phyloP scores from a whole-genome alignment of 1,140 invertebrate genomes.

The Adelges cooleyi region DNA sequence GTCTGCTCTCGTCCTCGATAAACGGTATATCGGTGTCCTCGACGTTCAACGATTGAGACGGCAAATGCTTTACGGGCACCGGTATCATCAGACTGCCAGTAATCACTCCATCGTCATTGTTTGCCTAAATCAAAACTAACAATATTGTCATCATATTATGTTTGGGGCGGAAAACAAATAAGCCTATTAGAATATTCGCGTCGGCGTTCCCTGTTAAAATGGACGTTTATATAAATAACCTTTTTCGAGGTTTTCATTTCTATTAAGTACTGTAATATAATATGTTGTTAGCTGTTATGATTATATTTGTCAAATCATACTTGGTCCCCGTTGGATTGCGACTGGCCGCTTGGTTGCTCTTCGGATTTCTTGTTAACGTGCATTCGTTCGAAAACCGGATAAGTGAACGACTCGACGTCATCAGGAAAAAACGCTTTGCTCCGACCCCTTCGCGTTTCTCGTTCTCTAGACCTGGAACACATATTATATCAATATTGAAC shows the following conservation, averaged over 20 bases:
- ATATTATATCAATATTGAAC: too few species aligned
- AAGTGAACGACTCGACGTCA: slow-evolving; percentile 13
- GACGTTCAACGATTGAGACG: slow-evolving; percentile 41
- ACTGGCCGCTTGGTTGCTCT: not conserved
- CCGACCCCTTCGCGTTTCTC: not conserved
- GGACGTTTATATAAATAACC: too few species aligned
- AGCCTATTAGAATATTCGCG: too few species aligned
- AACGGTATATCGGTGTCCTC: slow-evolving; percentile 59
- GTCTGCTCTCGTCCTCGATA: slow-evolving; percentile 48
- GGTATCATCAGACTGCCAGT: slow-evolving; percentile 70
- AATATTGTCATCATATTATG: not conserved
- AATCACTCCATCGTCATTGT: slow-evolving; percentile 48
- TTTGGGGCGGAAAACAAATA: not conserved
- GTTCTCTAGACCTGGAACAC: slow-evolving; percentile 5
- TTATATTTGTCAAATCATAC: not conserved
- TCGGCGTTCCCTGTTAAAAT: too few species aligned
- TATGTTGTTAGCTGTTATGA: too few species aligned
- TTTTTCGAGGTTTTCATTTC: too few species aligned
- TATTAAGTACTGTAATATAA: too few species aligned
- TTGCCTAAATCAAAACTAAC: not conserved
- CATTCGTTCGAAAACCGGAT: slow-evolving; percentile 17
- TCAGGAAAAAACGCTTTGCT: slow-evolving; percentile 20
- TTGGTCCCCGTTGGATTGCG: slow-evolving; percentile 6
- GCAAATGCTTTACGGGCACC: slow-evolving; percentile 43
- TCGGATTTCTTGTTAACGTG: not conserved